Conservation (phyloP, 35 echinoderm and acorn worm species). For the Eucidaris tribuloides region DNA sequence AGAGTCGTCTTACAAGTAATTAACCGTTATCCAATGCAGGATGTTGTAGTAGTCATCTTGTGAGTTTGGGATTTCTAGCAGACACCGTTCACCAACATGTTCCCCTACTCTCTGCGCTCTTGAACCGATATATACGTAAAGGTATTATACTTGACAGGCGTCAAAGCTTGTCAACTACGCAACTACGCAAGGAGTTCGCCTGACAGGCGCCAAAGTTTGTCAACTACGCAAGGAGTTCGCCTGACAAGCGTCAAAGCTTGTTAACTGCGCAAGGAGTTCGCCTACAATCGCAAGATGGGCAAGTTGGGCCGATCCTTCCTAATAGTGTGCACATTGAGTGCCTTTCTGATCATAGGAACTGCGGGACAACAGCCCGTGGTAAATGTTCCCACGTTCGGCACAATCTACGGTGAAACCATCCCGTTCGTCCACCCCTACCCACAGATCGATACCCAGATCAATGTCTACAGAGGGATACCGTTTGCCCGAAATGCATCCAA, state of each 20-base stretch:
- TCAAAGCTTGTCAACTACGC: background rate
- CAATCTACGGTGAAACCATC: constrained; percentile 53
- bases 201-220: background rate
- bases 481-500: constrained; percentile 54
- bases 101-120: too few species aligned
- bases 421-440: constrained; percentile 34
- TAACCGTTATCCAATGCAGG: too few species aligned
- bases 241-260: background rate
- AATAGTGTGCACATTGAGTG: background rate
- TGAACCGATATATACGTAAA: background rate
- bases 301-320: background rate
- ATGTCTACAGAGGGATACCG: constrained; percentile 75
- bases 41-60: too few species aligned
- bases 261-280: background rate
- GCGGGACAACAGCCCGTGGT: constrained; percentile 17
- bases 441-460: constrained; percentile 17
- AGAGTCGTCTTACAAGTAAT: too few species aligned
- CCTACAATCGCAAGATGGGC: background rate
- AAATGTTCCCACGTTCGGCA: constrained; percentile 16
- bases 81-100: too few species aligned
- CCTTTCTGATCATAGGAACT: background rate
- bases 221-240: too few species aligned
- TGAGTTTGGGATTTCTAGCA: too few species aligned
- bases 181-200: background rate
- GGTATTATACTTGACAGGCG: background rate